phyloP scores from a whole-genome alignment of 2,888 invertebrate species.

The Fissipunctia ypsillon region DNA sequence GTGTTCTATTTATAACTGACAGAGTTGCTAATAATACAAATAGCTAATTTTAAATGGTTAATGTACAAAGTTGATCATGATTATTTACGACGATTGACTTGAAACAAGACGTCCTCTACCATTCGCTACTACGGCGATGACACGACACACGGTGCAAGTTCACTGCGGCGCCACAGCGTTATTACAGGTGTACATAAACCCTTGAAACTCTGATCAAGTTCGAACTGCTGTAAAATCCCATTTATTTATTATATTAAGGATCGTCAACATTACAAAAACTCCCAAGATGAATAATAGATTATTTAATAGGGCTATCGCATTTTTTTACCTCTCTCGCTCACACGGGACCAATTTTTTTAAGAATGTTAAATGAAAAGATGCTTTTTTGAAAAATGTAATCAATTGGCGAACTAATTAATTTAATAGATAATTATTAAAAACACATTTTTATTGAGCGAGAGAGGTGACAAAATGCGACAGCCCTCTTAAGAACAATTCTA shows the following conservation, averaged over 20 bases:
- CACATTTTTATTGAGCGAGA: too few relatives aligned
- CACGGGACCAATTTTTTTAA: too few relatives aligned
- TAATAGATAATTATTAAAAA: too few relatives aligned
- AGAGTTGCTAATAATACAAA: background rate
- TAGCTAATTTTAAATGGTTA: background rate
- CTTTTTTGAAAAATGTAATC: too few relatives aligned
- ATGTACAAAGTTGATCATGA: background rate
- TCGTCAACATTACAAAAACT: background rate
- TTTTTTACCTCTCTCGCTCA: too few relatives aligned
- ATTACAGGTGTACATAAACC: background rate
- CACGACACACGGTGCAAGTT: constrained; percentile 6
- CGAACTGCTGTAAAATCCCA: constrained; percentile 10
- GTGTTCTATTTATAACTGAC: constrained; percentile 2
- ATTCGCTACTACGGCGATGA: constrained; percentile 30
- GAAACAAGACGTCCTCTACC: constrained; percentile 14
- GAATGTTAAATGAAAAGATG: too few relatives aligned
- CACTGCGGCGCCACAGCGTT: constrained; percentile 35
- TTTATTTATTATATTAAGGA: background rate
- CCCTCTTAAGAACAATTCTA: background rate
- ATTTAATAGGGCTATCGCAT: too few relatives aligned
- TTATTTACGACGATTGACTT: constrained; percentile 4
- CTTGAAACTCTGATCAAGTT: background rate
- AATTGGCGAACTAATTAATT: too few relatives aligned
- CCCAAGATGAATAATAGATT: background rate
- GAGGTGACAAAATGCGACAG: too few relatives aligned